Conservation (phyloP, 2,888 invertebrate genomes). For the Dione vanillae region DNA sequence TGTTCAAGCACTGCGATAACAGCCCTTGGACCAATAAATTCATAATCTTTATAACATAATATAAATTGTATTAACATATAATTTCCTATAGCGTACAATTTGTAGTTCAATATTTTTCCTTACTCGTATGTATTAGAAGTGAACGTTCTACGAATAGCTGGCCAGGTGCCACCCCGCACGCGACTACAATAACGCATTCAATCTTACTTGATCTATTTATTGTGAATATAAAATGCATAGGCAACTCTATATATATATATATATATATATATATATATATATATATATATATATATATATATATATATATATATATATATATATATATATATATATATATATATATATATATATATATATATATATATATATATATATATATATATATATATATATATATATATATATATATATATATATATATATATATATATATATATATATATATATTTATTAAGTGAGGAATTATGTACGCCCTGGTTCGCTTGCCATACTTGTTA, state of each 20-base stretch:
- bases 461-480: no score
- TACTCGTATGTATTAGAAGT: constrained; percentile 21
- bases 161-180: constrained; percentile 40
- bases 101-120: constrained; percentile 9
- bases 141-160: constrained; percentile 38
- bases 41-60: no score
- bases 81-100: not conserved
- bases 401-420: not conserved
- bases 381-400: not conserved
- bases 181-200: constrained; percentile 27
- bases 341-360: not conserved
- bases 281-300: not conserved
- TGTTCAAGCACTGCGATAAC: no score
- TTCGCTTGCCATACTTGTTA: no score
- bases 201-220: constrained; percentile 25
- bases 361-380: not conserved
- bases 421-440: not conserved
- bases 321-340: not conserved
- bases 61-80: no score
- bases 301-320: not conserved
- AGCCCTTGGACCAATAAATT: no score
- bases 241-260: not conserved
- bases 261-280: not conserved
- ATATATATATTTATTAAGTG: not conserved
- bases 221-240: not conserved